Evolutionary conservation across 2,113 vertebrate species (phyloP), one percentile per base, ranked within the genome.

Genomic region (Upupa epops): DNA sequence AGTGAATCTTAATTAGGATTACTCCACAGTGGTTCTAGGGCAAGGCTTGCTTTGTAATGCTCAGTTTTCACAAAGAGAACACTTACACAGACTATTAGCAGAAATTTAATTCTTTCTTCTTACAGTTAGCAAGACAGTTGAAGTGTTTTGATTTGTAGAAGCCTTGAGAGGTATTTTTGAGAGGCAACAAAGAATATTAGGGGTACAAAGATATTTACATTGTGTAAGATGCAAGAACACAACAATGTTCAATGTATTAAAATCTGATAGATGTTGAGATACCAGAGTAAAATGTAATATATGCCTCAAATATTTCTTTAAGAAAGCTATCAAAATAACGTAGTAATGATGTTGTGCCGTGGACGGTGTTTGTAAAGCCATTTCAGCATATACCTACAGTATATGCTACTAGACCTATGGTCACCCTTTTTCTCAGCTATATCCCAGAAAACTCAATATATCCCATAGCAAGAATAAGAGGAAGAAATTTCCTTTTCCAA

Each of bases 1-100:
- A 75, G 52, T 4, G 3, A 89, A 84, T 31, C 61, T 89, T 94
- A 94, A 95, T 88, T 82, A 94, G 82, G 72, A 86, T 73, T 70
- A 81, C 8, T 46, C 31, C 42, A 52, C 16, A 31, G 37, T 14
- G 79, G 13, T 73, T 92, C 59, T 64, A 59, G 42, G 28, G 46
- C 34, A 90, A 77, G 17, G 52, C 37, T 88, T 71, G 17, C 70
- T 17, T 61, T 80, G 69, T 63, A 40, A 71, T 54, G 19, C 5
- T 8, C 24, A 40, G 31, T 24, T 94, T 92, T 83, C 56, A 8
- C 13, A 6, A 89, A 84, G 40, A 13, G 37, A 34, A 71, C 11
- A 56, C 29, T 80, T 82, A 54, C 1, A 66, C 31, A 63, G 28
- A 54, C 54, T 36, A 46, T 46, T 40, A 83, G 26, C 34, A 81